A percentile compares a stretch with the other conserved stretches of the same genome.
Conservation (phyloP, 2,888 invertebrate species). For the Harmothoe impar region DNA sequence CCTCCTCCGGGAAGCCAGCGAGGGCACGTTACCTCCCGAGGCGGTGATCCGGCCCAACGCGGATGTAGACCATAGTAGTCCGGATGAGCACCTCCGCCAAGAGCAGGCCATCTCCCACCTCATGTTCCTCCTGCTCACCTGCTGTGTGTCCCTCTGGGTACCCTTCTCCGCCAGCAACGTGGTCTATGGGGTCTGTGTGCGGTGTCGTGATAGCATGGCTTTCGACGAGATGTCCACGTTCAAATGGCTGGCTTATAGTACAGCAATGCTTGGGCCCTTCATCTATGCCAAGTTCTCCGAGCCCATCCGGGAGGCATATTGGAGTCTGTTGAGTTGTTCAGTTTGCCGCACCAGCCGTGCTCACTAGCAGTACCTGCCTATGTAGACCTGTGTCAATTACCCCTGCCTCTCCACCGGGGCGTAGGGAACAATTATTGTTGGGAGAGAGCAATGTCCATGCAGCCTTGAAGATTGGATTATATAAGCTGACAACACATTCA, state of each 20-base stretch:
- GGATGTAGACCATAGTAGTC: constrained; percentile 64
- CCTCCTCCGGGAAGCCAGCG: constrained; percentile 64
- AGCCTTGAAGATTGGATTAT: too few relatives aligned
- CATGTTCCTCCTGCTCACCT: constrained; percentile 64
- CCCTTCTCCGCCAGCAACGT: constrained; percentile 68
- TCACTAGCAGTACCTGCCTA: constrained; percentile 36
- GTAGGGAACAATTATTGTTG: background rate
- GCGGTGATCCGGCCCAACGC: constrained; percentile 58
- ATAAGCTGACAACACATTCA: too few relatives aligned
- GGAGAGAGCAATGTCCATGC: too few relatives aligned
- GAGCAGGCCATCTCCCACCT: constrained; percentile 65
- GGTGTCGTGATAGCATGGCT: constrained; percentile 66
- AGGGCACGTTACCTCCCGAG: background rate
- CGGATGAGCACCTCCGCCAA: constrained; percentile 66
- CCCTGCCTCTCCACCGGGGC: background rate
- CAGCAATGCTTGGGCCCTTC: constrained; percentile 68
- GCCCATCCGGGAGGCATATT: constrained; percentile 65
- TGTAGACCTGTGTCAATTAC: constrained; percentile 18
- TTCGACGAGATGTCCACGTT: constrained; percentile 66
- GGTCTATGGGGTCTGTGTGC: constrained; percentile 67
- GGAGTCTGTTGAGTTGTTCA: constrained; percentile 59
- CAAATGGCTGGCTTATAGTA: constrained; percentile 71
- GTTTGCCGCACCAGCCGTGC: background rate
- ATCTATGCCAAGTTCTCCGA: constrained; percentile 66
- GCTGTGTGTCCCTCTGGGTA: constrained; percentile 67